A percentile compares a stretch with the other conserved stretches of the same genome.
Conservation (phyloP, 2,113 vertebrate genomes). For the Syngnathus floridae region DNA sequence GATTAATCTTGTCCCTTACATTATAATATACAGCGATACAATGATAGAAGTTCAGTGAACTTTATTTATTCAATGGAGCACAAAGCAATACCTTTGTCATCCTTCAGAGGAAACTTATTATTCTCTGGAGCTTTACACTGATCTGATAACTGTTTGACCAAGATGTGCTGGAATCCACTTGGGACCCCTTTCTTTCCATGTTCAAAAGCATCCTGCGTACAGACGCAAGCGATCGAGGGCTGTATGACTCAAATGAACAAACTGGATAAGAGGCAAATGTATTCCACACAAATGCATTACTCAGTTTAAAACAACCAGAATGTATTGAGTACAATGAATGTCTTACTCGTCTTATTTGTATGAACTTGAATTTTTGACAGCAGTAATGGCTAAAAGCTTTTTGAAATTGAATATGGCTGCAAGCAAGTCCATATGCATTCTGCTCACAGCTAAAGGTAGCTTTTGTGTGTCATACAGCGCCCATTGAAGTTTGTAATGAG, state of each 20-base stretch:
- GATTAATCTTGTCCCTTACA: slow-evolving; percentile 14
- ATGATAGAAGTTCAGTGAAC: slow-evolving; percentile 16
- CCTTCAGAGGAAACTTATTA: slow-evolving; percentile 1
- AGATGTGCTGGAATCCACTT: slow-evolving; percentile 21
- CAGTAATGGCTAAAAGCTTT: too few species aligned
- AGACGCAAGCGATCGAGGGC: slow-evolving; percentile 10
- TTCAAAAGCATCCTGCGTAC: slow-evolving; percentile 7
- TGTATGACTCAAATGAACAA: slow-evolving; percentile 11
- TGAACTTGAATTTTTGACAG: too few species aligned
- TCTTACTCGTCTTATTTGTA: neutral
- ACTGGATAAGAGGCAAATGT: slow-evolving; percentile 30
- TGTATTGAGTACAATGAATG: neutral
- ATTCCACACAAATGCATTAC: slow-evolving; percentile 30
- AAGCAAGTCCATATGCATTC: too few species aligned
- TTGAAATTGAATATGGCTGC: too few species aligned
- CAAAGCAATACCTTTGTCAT: neutral
- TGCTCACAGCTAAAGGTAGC: too few species aligned
- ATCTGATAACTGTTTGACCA: slow-evolving; percentile 9
- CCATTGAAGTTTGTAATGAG: too few species aligned
- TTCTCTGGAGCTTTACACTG: slow-evolving; percentile 2
- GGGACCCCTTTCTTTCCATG: slow-evolving; percentile 8
- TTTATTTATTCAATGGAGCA: slow-evolving; percentile 12
- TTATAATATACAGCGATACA: slow-evolving; percentile 6
- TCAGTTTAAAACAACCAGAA: slow-evolving; percentile 17
- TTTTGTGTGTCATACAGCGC: too few species aligned